Conservation (phyloP, 2,113 vertebrate genomes). For the Chamaea fasciata region DNA sequence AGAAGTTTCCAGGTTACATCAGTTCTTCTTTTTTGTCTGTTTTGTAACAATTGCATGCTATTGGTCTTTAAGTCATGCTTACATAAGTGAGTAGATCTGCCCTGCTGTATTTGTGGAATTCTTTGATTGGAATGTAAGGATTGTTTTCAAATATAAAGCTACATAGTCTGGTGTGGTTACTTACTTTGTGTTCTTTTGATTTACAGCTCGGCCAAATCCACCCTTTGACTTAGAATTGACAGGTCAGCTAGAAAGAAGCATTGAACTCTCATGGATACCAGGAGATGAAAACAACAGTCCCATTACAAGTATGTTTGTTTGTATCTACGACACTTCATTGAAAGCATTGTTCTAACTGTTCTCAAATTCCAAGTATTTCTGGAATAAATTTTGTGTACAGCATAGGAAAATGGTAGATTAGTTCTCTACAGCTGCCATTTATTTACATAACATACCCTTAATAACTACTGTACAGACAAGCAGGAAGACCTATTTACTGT, state of each 20-base stretch:
- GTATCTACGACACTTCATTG: background rate
- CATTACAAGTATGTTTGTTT: conserved; percentile 80
- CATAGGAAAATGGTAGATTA: background rate
- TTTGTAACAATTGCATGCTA: conserved; percentile 63
- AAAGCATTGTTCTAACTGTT: background rate
- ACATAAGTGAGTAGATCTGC: background rate
- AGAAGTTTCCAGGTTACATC: conserved; percentile 20
- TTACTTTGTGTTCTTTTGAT: conserved; percentile 41
- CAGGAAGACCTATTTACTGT: background rate
- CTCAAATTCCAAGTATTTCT: background rate
- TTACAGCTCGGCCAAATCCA: conserved; percentile 86
- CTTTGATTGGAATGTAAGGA: background rate
- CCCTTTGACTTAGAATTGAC: conserved; percentile 94
- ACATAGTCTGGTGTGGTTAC: background rate
- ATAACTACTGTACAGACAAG: background rate
- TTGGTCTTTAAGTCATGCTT: background rate
- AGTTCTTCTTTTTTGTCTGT: background rate
- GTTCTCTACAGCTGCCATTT: background rate
- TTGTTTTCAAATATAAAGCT: background rate
- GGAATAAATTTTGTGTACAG: background rate
- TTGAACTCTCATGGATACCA: conserved; percentile 90
- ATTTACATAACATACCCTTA: background rate
- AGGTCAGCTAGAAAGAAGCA: conserved; percentile 81
- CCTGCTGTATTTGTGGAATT: background rate
- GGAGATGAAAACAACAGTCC: conserved; percentile 93